Base-by-base conservation (phyloP, 2,113 vertebrate genomes). In the Zosterops pallidus region DNA sequence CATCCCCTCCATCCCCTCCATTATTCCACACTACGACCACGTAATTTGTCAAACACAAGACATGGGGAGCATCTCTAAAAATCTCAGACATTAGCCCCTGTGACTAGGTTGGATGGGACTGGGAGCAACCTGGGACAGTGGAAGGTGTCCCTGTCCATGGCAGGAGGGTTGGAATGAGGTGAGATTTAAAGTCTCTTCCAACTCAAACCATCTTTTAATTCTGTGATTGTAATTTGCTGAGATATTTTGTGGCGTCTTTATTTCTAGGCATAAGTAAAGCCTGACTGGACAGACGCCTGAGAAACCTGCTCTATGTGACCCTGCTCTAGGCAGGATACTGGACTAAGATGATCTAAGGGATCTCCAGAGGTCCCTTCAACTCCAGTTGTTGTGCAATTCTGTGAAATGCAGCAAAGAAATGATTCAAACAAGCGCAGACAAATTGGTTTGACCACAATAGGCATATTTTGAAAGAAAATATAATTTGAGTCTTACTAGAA, bases 121-220 rank as follows among this genome's bases (percentile, higher is more conserved):
- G 1, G 5, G 49, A 88, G 25, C 11, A 42, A 2, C 1, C 29
- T 35, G 65, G 11, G 2, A 0, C 4, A 3, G 24, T 56, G 57
- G 21, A 14, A 71, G 25, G 18, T 56, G 42, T 49, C 31, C 35
- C 50, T 80, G 31, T 2, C 7, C 42, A 23, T 57, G 42, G 65
- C 21, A 49, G 39, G 8, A 2, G 9, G 3, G 2, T 25, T 26
- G 21, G 42, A 42, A 80, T 0, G 1, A 10, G 5, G 0, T 37
- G 31, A 9, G 5, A 5, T 65, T 72, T 64, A 50, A 15, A 3
- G 29, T 22, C 9, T 9, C 14, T 64, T 56, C 42, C 35, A 56
- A 31, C 5, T 18, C 35, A 72, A 80, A 19, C 42, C 14, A 9
- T 49, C 4, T 35, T 35, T 16, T 35, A 56, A 35, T 42, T 64